Percentiles rank a stretch among this genome's conserved stretches.
These are phyloP conservation scores for Palythoa grandiflora DNA, from an alignment of 92 coral and sea anemone genomes.

Conservation along the genomic window DNA sequence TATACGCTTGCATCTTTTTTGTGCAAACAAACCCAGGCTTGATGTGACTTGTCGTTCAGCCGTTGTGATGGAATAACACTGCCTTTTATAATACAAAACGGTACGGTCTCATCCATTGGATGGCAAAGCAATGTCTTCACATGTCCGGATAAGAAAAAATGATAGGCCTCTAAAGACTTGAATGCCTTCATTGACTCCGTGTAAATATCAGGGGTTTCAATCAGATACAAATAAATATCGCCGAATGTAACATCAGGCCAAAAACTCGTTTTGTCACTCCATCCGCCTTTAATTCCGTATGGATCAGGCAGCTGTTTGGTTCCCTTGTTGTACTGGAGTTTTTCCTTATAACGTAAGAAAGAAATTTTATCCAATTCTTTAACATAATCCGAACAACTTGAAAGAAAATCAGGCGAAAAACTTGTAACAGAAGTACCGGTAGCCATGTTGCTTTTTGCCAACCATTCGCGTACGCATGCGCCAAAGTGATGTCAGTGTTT, in stretches of 20 bases:
- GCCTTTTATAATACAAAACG: too few relatives aligned
- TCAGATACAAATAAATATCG: constrained; percentile 14
- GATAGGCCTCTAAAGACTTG: constrained; percentile 24
- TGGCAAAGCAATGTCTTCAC: constrained; percentile 34
- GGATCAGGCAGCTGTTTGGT: constrained; percentile 22
- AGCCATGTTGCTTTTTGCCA: constrained; percentile 28
- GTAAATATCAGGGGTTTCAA: constrained; percentile 20
- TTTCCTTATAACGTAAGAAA: constrained; percentile 7
- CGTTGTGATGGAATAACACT: constrained; percentile 55
- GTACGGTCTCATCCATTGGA: neutral
- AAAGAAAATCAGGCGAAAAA: constrained; percentile 12
- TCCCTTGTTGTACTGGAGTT: constrained; percentile 22
- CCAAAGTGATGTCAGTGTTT: constrained; percentile 12
- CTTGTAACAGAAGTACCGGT: constrained; percentile 22
- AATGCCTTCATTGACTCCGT: constrained; percentile 24
- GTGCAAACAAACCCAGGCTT: constrained; percentile 59
- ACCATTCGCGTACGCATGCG: constrained; percentile 24
- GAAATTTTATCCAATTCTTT: constrained; percentile 28
- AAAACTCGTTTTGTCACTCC: constrained; percentile 22
- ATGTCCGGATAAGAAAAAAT: constrained; percentile 15
- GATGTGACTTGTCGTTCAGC: constrained; percentile 52
- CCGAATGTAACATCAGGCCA: constrained; percentile 20
- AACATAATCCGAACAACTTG: constrained; percentile 23
- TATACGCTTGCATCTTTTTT: constrained; percentile 48
- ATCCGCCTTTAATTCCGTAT: constrained; percentile 18